phyloP scores from a whole-genome alignment of 2,113 vertebrate genomes.

The Thamnaconus septentrionalis region DNA sequence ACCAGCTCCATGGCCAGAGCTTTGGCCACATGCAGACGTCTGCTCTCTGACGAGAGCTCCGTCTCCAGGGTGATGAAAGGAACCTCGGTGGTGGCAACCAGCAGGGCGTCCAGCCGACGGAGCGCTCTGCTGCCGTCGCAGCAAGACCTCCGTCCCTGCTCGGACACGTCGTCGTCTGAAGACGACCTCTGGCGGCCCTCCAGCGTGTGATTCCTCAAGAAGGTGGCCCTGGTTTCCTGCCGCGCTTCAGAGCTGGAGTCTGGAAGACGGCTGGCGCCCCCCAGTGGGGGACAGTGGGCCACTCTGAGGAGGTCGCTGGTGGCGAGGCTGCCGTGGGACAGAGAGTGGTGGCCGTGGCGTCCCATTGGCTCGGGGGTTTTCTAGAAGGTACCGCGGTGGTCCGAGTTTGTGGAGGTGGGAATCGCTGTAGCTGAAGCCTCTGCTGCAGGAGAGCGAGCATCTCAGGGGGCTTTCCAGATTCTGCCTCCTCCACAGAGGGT shows the following conservation, averaged over 20 bases:
- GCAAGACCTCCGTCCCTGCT: too few species aligned
- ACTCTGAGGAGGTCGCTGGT: conserved; percentile 48
- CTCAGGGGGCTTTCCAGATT: conserved; percentile 64
- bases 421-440: conserved; percentile 92
- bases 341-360: conserved; percentile 19
- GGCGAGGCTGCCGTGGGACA: conserved; percentile 47
- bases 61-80: conserved; percentile 82
- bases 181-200: conserved; percentile 77
- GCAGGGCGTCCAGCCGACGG: conserved; percentile 42
- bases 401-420: conserved; percentile 83
- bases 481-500: conserved; percentile 80
- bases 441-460: conserved; percentile 76
- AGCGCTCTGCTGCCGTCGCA: conserved; percentile 44
- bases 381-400: conserved; percentile 77
- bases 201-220: conserved; percentile 22
- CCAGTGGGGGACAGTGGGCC: conserved; percentile 57
- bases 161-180: conserved; percentile 44
- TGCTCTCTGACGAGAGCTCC: conserved; percentile 80
- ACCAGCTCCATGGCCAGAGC: conserved; percentile 86
- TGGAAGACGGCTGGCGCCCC: too few species aligned
- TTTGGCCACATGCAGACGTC: conserved; percentile 85
- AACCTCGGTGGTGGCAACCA: conserved; percentile 53
- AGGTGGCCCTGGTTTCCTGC: too few species aligned
- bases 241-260: too few species aligned
- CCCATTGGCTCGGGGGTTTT: conserved; percentile 68